Base-by-base conservation (phyloP, 2,888 invertebrate species). In the Campopleginae sp. region DNA sequence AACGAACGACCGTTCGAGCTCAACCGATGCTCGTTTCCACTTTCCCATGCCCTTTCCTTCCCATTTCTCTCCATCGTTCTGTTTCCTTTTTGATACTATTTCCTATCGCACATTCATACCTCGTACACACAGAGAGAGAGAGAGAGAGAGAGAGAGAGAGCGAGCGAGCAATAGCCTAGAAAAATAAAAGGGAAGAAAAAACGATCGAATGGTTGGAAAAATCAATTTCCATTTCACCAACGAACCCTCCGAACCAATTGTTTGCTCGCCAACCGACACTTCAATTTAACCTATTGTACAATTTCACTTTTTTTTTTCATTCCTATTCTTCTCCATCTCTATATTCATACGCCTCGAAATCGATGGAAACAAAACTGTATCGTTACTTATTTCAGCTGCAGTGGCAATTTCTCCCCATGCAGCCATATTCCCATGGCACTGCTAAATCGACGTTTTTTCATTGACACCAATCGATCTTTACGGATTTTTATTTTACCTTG, bases 1-100 rank as follows among this genome's bases (percentile, higher is more conserved):
- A 78, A 85, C 85, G 81, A 85, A 85, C 84, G 68, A 78, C 58
- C 63, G 42, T 65, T 63, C 70, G 70, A 70, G 78, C 78, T 65
- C 65, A 79, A 76, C 81, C 38, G 38, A 38, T 79, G 61, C 82
- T 80, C 80, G 80, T 68, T 80, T 85, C 80, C 72, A 82, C 74
- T 80, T 76, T 85, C 82, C 80, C 82, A 82, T 80, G 82, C 44
- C 19, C 75, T 44, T 58, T 51, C 65, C 38, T 42, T 75, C 38
- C 38, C 66, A 66, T 68, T 54, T 75, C 31, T 72, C 72, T 51
- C 66, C 14, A 42, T 51, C 66, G n/a, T 65, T 48, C 12, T 48
- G 27, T 66, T 44, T 58, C 31, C 48, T 44, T 68, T 48, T 48
- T 48, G n/a, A 33, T 19, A 48, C 31, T 38, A 76, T 48, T 38